Evolutionary conservation across 1,140 invertebrate species (phyloP).

Genomic region (Muscidifurax raptorellus): DNA sequence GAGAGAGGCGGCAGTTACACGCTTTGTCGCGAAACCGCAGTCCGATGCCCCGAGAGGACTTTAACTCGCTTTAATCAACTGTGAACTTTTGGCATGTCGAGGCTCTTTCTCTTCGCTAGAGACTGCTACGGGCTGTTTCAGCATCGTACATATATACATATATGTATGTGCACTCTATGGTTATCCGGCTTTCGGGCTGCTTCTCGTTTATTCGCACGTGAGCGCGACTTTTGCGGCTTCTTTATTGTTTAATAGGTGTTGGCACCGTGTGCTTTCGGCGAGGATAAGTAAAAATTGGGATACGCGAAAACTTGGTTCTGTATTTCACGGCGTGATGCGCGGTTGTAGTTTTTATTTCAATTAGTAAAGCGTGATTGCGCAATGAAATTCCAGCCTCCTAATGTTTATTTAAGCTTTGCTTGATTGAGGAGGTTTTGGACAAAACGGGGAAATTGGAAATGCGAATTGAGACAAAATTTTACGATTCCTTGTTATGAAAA

Average conservation of each 20-base stretch:
- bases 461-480: no score
- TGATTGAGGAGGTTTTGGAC: neutral
- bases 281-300: neutral
- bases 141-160: no score
- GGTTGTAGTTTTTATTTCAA: neutral
- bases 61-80: slow-evolving; percentile 43
- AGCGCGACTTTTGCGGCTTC: neutral
- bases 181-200: no score
- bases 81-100: slow-evolving; percentile 33
- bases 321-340: neutral
- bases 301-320: neutral
- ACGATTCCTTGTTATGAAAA: no score
- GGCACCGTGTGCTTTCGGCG: neutral
- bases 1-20: neutral
- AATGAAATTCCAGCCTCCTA: neutral
- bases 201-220: neutral
- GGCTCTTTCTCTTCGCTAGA: neutral
- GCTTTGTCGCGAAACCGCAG: slow-evolving; percentile 29
- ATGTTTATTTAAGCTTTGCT: neutral
- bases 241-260: slow-evolving; percentile 5
- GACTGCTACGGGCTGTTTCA: no score
- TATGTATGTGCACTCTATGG: no score
- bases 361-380: neutral
- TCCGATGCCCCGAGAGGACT: slow-evolving; percentile 18
- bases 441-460: no score